Evolutionary conservation across 2,888 invertebrate genomes (phyloP).

Genomic region (Flabesymbios commensalis): DNA sequence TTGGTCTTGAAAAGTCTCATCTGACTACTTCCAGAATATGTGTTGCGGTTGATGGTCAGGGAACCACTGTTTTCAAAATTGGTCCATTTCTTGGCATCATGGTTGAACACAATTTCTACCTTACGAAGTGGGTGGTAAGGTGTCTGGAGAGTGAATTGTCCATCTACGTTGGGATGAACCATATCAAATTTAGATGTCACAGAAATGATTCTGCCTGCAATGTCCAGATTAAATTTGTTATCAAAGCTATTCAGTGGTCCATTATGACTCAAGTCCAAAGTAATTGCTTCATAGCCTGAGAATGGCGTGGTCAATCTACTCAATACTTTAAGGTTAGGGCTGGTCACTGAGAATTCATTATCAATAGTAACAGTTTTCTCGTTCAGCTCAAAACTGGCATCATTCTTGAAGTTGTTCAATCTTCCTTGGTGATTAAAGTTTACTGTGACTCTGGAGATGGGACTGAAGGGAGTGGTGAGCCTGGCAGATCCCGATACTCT

Average conservation of each 20-base stretch:
- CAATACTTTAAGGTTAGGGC: neutral
- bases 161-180: neutral
- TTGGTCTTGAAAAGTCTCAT: slow-evolving; percentile 11
- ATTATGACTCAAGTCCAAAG: slow-evolving; percentile 2
- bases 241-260: slow-evolving; percentile 14
- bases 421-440: slow-evolving; percentile 20
- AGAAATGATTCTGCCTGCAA: neutral
- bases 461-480: slow-evolving; percentile 11
- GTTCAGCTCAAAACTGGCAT: neutral
- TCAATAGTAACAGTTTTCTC: neutral
- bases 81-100: slow-evolving; percentile 15
- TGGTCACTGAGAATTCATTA: slow-evolving; percentile 1
- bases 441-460: neutral
- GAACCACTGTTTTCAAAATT: slow-evolving; percentile 11
- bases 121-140: slow-evolving; percentile 7
- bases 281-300: neutral
- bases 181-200: neutral
- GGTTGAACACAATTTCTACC: slow-evolving; percentile 12
- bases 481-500: neutral
- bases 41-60: slow-evolving; percentile 13
- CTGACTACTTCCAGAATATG: slow-evolving; percentile 12
- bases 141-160: neutral
- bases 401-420: slow-evolving; percentile 19
- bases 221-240: slow-evolving; percentile 2
- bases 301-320: slow-evolving; percentile 3